Base-by-base conservation (phyloP, 92 coral and sea anemone genomes). In the Zoanthus solanderi region DNA sequence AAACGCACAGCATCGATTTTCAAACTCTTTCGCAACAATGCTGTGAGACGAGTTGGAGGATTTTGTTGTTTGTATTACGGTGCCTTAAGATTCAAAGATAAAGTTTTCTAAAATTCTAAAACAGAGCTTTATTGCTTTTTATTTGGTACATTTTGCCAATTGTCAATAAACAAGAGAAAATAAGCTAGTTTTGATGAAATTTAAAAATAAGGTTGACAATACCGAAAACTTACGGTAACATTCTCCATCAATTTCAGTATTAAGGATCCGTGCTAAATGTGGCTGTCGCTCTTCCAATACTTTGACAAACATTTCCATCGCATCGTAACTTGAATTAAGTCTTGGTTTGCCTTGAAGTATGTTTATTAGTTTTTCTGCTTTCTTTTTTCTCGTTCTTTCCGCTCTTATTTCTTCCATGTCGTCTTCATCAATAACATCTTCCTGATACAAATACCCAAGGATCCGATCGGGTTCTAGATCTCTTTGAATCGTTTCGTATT, bases 391-490 rank as follows among this genome's bases (percentile, higher is more conserved):
- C 53, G 94, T 88, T 68, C 79, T 76, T 66, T 91, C 93, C 44
- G 73, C 68, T 50, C 90, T 84, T 6, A 97, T 94, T 14, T 95
- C 97, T 0, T 92, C 99, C 92, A 91, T 88, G 46, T 93, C 95
- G 30, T 97, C 99, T 14, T 18, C n/a, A 61, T 97, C 97, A 46
- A 97, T 69, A 18, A 95, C 89, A 7, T 89, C 98, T 29, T 93
- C 98, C 76, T 97, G 99, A 42, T 88, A 94, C 17, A 97, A 87
- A 63, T 84, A 91, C 13, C 92, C 90, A 54, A 95, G 79, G 37
- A 94, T 65, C 78, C 93, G 93, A 13, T 63, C 56, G 1, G 99
- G 96, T 57, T 97, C 99, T 31, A 97, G 47, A 84, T 97, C 99
- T 75, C 72, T 69, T 0, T 89, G 31, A 66, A 97, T 80, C 3